phyloP scores from a whole-genome alignment of 2,113 vertebrate species.

The Grammomys dolichurus region DNA sequence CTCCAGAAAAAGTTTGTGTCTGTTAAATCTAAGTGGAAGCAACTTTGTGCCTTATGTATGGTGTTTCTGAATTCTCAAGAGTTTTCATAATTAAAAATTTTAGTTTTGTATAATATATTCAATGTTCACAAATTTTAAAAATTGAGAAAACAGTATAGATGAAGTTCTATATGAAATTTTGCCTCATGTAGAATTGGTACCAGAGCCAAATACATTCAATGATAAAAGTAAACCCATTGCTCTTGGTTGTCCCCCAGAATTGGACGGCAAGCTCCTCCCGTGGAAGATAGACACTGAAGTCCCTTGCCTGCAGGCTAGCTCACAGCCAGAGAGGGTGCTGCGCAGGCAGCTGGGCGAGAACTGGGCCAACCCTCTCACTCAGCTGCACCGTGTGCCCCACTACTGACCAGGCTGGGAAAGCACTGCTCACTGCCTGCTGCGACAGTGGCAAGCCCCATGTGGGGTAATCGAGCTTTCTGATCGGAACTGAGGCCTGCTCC shows the following conservation, averaged over 20 bases:
- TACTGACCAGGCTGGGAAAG: background rate
- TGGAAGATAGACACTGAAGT: background rate
- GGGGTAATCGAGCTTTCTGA: background rate
- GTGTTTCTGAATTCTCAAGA: background rate
- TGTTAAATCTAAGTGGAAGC: background rate
- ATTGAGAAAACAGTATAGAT: background rate
- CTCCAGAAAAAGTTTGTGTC: background rate
- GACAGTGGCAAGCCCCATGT: background rate
- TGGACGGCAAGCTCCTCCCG: background rate
- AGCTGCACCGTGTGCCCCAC: background rate
- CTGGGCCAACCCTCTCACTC: background rate
- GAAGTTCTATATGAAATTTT: slow-evolving; percentile 12
- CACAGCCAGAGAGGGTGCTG: background rate
- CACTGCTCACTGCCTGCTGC: background rate
- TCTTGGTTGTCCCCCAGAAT: background rate
- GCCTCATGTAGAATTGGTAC: background rate
- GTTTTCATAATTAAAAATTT: slow-evolving; percentile 24
- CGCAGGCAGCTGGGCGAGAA: background rate
- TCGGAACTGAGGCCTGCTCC: background rate
- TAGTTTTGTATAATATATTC: slow-evolving; percentile 39
- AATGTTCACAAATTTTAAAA: slow-evolving; percentile 35
- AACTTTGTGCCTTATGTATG: background rate
- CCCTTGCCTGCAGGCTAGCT: background rate
- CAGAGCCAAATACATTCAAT: slow-evolving; percentile 20
- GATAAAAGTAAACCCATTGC: background rate